These are phyloP conservation scores for Rhinatrema bivittatum DNA, from an alignment of 2,797 vertebrate species.

Conservation along the genomic window DNA sequence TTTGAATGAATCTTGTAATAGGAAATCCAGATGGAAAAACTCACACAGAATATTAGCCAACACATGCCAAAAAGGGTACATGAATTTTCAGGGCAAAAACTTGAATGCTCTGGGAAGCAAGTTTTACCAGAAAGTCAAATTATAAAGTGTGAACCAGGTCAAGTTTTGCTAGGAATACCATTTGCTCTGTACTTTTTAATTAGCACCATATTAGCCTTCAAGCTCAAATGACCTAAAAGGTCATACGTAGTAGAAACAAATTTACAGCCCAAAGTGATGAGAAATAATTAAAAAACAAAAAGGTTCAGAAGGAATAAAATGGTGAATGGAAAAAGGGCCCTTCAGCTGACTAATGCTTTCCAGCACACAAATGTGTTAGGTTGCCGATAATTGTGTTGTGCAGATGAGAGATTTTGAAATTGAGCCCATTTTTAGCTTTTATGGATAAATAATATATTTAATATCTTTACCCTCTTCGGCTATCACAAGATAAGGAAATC, in stretches of 20 bases:
- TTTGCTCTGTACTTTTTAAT: slow-evolving; percentile 48
- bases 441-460: background rate
- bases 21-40: slow-evolving; percentile 40
- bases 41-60: slow-evolving; percentile 42
- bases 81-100: slow-evolving; percentile 37
- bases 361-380: background rate
- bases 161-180: slow-evolving; percentile 42
- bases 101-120: slow-evolving; percentile 26
- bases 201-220: slow-evolving; percentile 47
- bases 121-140: slow-evolving; percentile 45
- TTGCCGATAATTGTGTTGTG: slow-evolving; percentile 6
- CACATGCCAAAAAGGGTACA: slow-evolving; percentile 31
- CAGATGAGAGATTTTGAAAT: slow-evolving; percentile 31
- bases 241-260: slow-evolving; percentile 40
- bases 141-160: slow-evolving; percentile 48
- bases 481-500: background rate
- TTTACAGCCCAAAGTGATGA: slow-evolving; percentile 38
- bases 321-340: slow-evolving; percentile 14
- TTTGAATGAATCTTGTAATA: slow-evolving; percentile 27
- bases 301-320: slow-evolving; percentile 7
- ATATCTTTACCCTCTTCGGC: background rate
- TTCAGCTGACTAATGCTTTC: slow-evolving; percentile 15
- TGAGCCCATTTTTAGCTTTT: slow-evolving; percentile 6
- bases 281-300: slow-evolving; percentile 19
- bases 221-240: slow-evolving; percentile 24